A percentile compares a stretch with the other conserved stretches of the same genome.
Conservation (phyloP, 2,888 invertebrate genomes). For the Torymus auratus region DNA sequence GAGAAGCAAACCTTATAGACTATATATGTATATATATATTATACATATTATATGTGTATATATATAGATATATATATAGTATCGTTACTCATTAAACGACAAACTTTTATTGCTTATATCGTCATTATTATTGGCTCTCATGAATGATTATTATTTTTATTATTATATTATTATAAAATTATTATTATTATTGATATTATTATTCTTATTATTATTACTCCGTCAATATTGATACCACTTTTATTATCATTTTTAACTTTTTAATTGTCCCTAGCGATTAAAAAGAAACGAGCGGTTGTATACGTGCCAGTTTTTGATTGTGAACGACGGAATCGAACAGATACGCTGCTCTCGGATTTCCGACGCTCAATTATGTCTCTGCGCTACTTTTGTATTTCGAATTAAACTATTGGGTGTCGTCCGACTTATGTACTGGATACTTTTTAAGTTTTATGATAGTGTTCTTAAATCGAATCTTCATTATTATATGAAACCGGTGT, state of each 20-base stretch:
- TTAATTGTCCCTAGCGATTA: slow-evolving; percentile 65
- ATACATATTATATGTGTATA: slow-evolving; percentile 62
- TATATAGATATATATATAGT: slow-evolving; percentile 59
- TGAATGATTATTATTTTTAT: slow-evolving; percentile 61
- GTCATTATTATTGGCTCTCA: slow-evolving; percentile 60
- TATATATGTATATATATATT: slow-evolving; percentile 53
- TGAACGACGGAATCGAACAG: slow-evolving; percentile 43
- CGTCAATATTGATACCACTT: slow-evolving; percentile 60
- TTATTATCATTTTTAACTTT: slow-evolving; percentile 63
- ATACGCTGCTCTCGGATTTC: slow-evolving; percentile 30
- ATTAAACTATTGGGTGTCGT: slow-evolving; percentile 54
- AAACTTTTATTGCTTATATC: slow-evolving; percentile 60
- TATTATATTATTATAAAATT: slow-evolving; percentile 62
- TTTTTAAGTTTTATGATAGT: slow-evolving; percentile 37
- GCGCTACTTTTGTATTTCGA: slow-evolving; percentile 39
- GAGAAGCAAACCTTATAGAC: slow-evolving; percentile 60
- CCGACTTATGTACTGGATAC: slow-evolving; percentile 33
- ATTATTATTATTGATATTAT: slow-evolving; percentile 52
- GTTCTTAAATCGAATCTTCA: slow-evolving; percentile 19
- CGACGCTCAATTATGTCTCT: slow-evolving; percentile 36
- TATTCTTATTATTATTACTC: slow-evolving; percentile 60
- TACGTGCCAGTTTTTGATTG: slow-evolving; percentile 69
- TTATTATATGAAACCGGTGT: slow-evolving; percentile 30
- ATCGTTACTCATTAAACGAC: slow-evolving; percentile 61
- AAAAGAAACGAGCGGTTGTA: slow-evolving; percentile 62